Conservation (phyloP, 2,113 vertebrate species). For the Oryzias javanicus region DNA sequence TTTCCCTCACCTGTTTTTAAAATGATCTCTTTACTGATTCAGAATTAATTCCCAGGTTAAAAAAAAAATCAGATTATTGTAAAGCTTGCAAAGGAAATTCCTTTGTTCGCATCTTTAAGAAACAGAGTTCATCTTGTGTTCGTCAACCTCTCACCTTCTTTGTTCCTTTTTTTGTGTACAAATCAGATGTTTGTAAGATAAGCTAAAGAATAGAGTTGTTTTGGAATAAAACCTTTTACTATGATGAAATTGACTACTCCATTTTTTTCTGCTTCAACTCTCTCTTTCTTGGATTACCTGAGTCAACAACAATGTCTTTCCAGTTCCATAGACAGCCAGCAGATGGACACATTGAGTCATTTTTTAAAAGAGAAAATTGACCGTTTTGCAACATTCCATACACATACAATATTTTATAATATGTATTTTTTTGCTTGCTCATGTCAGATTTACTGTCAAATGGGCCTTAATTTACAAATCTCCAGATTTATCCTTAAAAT, state of each 20-base stretch:
- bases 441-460: too few relatives aligned
- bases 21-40: constrained; percentile 1
- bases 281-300: not conserved
- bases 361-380: too few relatives aligned
- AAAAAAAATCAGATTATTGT: constrained; percentile 9
- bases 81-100: constrained; percentile 43
- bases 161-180: constrained; percentile 38
- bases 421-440: not conserved
- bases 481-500: not conserved
- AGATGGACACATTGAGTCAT: constrained; percentile 55
- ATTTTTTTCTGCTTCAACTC: not conserved
- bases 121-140: constrained; percentile 14
- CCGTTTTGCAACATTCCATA: not conserved
- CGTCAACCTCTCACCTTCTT: constrained; percentile 43
- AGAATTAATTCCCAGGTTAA: not conserved
- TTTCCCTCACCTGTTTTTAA: constrained; percentile 17
- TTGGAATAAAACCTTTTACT: constrained; percentile 74
- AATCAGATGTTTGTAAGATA: constrained; percentile 65
- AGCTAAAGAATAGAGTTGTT: constrained; percentile 54
- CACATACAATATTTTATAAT: not conserved
- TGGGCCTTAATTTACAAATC: not conserved
- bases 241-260: constrained; percentile 23
- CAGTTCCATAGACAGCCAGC: constrained; percentile 40
- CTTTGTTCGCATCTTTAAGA: constrained; percentile 18
- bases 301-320: constrained; percentile 40